A percentile compares a stretch with the other conserved stretches of the same genome.
Evolutionary conservation across 2,797 vertebrate genomes (phyloP).

Genomic region (Periophthalmus magnuspinnatus): DNA sequence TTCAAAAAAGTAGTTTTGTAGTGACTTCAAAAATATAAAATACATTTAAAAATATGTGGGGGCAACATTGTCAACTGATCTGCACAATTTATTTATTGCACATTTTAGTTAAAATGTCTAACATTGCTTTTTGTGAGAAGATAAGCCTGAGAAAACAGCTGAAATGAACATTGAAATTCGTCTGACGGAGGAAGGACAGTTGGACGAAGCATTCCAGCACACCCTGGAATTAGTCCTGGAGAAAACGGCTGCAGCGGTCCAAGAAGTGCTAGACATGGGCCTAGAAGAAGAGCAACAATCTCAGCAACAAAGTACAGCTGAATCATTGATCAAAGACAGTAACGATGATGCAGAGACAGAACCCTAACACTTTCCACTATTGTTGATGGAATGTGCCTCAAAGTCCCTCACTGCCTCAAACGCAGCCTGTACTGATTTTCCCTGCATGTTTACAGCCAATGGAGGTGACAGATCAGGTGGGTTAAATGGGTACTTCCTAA

Average conservation of each 20-base stretch:
- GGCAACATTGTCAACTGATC: no score
- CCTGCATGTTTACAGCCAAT: conserved; percentile 33
- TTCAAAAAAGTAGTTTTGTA: not conserved
- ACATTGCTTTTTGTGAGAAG: conserved; percentile 41
- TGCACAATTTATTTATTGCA: no score
- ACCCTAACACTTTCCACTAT: conserved; percentile 56
- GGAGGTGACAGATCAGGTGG: conserved; percentile 10
- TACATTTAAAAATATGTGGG: no score
- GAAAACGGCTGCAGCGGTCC: conserved; percentile 47
- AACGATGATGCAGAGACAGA: conserved; percentile 29
- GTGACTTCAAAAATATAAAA: not conserved
- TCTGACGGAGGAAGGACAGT: conserved; percentile 70
- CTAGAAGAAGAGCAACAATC: conserved; percentile 7
- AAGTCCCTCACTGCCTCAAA: conserved; percentile 53
- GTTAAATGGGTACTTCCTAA: conserved; percentile 9
- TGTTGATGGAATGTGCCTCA: conserved; percentile 37
- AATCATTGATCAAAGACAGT: conserved; percentile 29
- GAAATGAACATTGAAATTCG: conserved; percentile 79
- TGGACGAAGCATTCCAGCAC: conserved; percentile 41
- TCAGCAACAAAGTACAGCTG: conserved; percentile 12
- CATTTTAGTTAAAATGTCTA: not conserved
- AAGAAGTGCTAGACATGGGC: conserved; percentile 43
- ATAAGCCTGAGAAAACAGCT: conserved; percentile 61
- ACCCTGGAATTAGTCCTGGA: conserved; percentile 76
- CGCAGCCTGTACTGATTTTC: conserved; percentile 29